Conservation (phyloP, 2,113 vertebrate genomes). For the Butorides virescens region DNA sequence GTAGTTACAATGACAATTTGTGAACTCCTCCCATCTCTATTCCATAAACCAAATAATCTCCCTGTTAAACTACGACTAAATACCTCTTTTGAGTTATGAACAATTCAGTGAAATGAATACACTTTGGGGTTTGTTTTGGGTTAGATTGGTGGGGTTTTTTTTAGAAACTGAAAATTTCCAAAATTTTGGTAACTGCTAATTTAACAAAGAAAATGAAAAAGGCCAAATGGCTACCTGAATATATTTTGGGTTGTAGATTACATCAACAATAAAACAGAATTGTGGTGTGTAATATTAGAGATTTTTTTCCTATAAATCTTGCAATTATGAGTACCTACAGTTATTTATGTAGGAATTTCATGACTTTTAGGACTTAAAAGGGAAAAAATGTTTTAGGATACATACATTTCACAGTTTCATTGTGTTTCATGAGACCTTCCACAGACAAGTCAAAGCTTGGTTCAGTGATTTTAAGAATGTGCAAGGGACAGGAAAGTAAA, state of each 20-base stretch:
- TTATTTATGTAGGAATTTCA: neutral
- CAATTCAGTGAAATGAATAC: neutral
- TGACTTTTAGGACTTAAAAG: neutral
- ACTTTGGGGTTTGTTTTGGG: accelerated
- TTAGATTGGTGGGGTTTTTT: accelerated
- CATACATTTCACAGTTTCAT: neutral
- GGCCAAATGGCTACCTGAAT: neutral
- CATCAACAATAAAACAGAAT: neutral
- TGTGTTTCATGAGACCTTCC: neutral
- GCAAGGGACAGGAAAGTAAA: neutral
- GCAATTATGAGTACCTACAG: accelerated
- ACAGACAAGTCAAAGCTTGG: neutral
- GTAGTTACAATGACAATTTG: neutral
- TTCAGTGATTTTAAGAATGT: neutral
- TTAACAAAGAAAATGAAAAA: neutral
- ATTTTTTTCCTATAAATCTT: neutral
- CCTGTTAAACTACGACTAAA: neutral
- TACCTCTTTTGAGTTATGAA: neutral
- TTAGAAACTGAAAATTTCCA: neutral
- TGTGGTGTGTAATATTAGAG: accelerated
- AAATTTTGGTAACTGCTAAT: neutral
- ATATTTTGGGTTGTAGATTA: neutral
- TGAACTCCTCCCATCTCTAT: neutral
- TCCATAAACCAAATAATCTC: neutral
- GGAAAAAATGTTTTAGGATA: neutral